These are phyloP conservation scores for Branchellion lobata DNA, from an alignment of 2,888 invertebrate genomes.

Conservation along the genomic window DNA sequence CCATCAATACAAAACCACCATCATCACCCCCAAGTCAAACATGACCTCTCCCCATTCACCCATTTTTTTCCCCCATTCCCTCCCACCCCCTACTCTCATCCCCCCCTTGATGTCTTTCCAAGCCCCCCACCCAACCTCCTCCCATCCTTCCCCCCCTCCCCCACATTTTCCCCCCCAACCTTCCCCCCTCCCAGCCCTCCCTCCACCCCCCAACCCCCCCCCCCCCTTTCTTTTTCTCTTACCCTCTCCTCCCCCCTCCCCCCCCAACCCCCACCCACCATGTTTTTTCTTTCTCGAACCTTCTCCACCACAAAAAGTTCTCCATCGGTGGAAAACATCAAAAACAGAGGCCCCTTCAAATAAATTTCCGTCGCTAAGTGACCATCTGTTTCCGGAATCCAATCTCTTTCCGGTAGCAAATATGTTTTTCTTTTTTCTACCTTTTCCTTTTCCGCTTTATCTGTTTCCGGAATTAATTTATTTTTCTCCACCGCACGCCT, in stretches of 20 bases:
- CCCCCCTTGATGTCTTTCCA: no score
- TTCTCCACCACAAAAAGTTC: slow-evolving; percentile 90
- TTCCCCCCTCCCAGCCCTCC: no score
- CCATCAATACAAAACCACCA: no score
- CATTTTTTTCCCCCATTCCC: no score
- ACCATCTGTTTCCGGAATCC: slow-evolving; percentile 22
- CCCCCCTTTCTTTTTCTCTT: no score
- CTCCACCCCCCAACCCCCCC: no score
- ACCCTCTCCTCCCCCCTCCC: no score
- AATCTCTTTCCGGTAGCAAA: background rate
- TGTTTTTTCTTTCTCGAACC: slow-evolving; percentile 84
- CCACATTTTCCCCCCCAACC: slow-evolving; percentile 82
- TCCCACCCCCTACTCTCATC: no score
- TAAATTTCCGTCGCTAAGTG: slow-evolving; percentile 78
- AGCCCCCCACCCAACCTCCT: no score
- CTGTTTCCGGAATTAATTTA: background rate
- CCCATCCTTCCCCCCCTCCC: slow-evolving; percentile 78
- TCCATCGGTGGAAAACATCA: slow-evolving; percentile 87
- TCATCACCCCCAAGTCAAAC: no score
- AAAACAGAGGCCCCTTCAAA: slow-evolving; percentile 80
- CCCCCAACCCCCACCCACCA: slow-evolving; percentile 59
- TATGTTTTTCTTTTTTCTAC: background rate
- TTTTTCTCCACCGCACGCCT: background rate
- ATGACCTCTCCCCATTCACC: no score
- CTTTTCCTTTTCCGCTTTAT: background rate